A percentile compares a stretch with the other conserved stretches of the same genome.
phyloP scores from a whole-genome alignment of 2,888 invertebrate genomes.

The Ptychoptera contaminata region DNA sequence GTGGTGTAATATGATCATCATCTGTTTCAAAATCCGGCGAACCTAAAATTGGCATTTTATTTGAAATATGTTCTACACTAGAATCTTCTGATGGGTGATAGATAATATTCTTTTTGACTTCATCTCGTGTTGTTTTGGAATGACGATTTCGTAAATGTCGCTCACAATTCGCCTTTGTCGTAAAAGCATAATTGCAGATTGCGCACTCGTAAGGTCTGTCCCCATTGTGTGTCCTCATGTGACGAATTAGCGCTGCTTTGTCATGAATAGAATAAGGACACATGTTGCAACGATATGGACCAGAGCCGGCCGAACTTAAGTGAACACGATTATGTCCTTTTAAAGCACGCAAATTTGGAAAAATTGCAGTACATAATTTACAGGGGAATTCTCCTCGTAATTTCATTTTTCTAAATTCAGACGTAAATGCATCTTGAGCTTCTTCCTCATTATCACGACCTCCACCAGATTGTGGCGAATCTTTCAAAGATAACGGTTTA shows the following conservation, averaged over 20 bases:
- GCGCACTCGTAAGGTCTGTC: conserved; percentile 89
- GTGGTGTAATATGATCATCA: conserved; percentile 22
- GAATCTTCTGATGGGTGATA: conserved; percentile 78
- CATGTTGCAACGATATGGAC: conserved; percentile 85
- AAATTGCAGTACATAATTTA: conserved; percentile 71
- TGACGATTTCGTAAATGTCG: conserved; percentile 85
- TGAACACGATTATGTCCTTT: conserved; percentile 85
- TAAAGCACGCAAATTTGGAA: conserved; percentile 74
- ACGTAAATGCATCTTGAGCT: conserved; percentile 67
- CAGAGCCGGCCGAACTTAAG: conserved; percentile 56
- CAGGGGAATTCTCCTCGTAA: conserved; percentile 81
- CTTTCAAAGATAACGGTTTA: conserved; percentile 30
- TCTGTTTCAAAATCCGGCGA: conserved; percentile 36
- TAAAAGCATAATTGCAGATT: conserved; percentile 92
- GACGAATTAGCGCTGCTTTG: conserved; percentile 79
- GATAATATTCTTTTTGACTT: conserved; percentile 75
- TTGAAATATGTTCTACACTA: conserved; percentile 44
- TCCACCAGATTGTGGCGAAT: conserved; percentile 16
- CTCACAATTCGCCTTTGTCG: conserved; percentile 95
- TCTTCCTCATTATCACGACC: conserved; percentile 45
- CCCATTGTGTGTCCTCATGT: conserved; percentile 88
- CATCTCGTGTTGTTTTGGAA: conserved; percentile 69
- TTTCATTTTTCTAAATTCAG: conserved; percentile 80
- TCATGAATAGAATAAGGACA: conserved; percentile 73
- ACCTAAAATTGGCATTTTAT: conserved; percentile 38